These are phyloP conservation scores for Psephotus haematonotus DNA, from an alignment of 2,113 vertebrate genomes.

Conservation along the genomic window DNA sequence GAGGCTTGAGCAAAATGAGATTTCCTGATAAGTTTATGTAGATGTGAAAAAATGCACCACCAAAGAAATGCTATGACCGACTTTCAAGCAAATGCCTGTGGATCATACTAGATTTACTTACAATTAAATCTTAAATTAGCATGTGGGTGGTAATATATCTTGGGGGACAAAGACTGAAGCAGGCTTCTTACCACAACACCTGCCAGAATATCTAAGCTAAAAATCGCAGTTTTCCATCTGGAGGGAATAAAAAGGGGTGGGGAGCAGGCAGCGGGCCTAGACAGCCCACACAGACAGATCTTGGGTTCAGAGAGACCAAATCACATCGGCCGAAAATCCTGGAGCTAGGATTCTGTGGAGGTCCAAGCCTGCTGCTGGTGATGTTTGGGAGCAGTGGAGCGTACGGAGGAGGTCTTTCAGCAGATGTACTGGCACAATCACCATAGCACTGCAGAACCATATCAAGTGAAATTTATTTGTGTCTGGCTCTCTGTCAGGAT, in stretches of 20 bases:
- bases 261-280: neutral
- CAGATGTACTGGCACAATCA: neutral
- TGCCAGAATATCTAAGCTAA: slow-evolving; percentile 19
- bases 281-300: slow-evolving; percentile 32
- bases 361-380: neutral
- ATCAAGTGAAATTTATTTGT: neutral
- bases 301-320: neutral
- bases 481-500: neutral
- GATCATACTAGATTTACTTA: neutral
- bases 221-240: slow-evolving; percentile 42
- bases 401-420: neutral
- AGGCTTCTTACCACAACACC: slow-evolving; percentile 17
- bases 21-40: neutral
- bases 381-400: neutral
- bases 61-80: neutral
- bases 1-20: neutral
- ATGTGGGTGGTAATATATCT: slow-evolving; percentile 3
- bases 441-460: neutral
- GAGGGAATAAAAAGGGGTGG: slow-evolving; percentile 48
- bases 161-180: neutral
- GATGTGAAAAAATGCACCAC: neutral
- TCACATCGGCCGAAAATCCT: neutral
- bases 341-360: neutral
- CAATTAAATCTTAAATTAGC: neutral
- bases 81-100: neutral